A percentile compares a stretch with the other conserved stretches of the same genome.
These are phyloP conservation scores for Moxostoma hubbsi DNA, from an alignment of 2,797 vertebrate species.

Conservation along the genomic window DNA sequence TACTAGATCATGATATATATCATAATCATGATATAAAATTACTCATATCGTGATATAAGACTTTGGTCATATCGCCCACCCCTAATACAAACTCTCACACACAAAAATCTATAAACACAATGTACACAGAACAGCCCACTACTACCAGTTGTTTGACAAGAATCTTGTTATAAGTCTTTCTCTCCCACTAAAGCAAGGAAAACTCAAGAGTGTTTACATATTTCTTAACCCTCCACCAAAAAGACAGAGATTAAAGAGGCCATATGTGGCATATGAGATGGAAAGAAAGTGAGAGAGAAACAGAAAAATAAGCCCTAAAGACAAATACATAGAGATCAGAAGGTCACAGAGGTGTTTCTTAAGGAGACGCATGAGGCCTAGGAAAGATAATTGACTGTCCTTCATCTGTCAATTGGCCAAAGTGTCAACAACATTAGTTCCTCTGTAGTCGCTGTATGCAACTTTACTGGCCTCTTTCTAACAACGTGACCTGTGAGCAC, in stretches of 20 bases:
- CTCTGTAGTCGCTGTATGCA: slow-evolving; percentile 26
- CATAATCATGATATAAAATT: too few species aligned
- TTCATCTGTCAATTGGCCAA: slow-evolving; percentile 9
- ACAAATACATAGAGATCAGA: slow-evolving; percentile 31
- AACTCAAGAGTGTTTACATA: slow-evolving; percentile 42
- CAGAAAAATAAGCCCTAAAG: slow-evolving; percentile 2
- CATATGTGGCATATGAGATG: background rate
- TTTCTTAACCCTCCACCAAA: slow-evolving; percentile 7
- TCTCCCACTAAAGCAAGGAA: slow-evolving; percentile 25
- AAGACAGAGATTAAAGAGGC: slow-evolving; percentile 26
- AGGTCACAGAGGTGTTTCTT: slow-evolving; percentile 41
- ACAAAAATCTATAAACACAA: slow-evolving; percentile 25
- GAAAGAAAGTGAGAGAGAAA: slow-evolving; percentile 16
- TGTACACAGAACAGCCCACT: slow-evolving; percentile 13
- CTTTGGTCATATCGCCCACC: too few species aligned
- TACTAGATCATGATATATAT: too few species aligned
- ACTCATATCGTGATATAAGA: too few species aligned
- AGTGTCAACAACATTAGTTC: slow-evolving; percentile 40
- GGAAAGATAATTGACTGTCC: slow-evolving; percentile 5
- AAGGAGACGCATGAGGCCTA: slow-evolving; percentile 19
- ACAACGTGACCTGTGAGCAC: slow-evolving; percentile 41
- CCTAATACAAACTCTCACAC: background rate
- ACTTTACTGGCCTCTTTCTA: slow-evolving; percentile 46
- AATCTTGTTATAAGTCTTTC: slow-evolving; percentile 26
- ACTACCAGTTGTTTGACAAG: slow-evolving; percentile 44